Evolutionary conservation across 2,888 invertebrate species (phyloP).

Genomic region (Plebejus melissa): DNA sequence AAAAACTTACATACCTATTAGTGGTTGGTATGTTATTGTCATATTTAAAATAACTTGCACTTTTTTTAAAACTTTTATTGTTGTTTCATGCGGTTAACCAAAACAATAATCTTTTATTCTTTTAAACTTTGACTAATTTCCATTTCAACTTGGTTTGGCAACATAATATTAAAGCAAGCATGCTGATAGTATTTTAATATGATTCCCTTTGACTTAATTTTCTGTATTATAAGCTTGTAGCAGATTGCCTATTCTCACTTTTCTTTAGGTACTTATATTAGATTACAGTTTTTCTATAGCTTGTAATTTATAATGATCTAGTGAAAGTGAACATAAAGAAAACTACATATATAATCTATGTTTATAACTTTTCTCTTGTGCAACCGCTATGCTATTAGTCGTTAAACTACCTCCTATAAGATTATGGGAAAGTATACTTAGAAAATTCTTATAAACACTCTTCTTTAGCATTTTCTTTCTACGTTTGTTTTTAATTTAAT

Average conservation of each 20-base stretch:
- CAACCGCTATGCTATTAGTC: slow-evolving; percentile 25
- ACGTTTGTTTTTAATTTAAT: slow-evolving; percentile 1
- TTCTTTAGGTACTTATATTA: not conserved
- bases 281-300: not conserved
- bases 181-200: not conserved
- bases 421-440: slow-evolving; percentile 23
- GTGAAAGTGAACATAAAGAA: slow-evolving; percentile 25
- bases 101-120: not conserved
- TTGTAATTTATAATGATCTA: slow-evolving; percentile 1
- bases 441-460: slow-evolving; percentile 8
- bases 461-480: not conserved
- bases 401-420: slow-evolving; percentile 15
- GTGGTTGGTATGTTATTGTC: too few relatives aligned
- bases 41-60: too few relatives aligned
- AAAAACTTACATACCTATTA: too few relatives aligned
- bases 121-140: not conserved
- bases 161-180: not conserved
- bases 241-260: not conserved
- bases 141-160: not conserved
- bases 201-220: not conserved
- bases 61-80: too few relatives aligned
- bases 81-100: not conserved
- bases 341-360: slow-evolving; percentile 14
- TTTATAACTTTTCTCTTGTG: slow-evolving; percentile 24
- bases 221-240: not conserved